These are phyloP conservation scores for Phasia obesa DNA, from an alignment of 2,888 invertebrate species.

Conservation along the genomic window DNA sequence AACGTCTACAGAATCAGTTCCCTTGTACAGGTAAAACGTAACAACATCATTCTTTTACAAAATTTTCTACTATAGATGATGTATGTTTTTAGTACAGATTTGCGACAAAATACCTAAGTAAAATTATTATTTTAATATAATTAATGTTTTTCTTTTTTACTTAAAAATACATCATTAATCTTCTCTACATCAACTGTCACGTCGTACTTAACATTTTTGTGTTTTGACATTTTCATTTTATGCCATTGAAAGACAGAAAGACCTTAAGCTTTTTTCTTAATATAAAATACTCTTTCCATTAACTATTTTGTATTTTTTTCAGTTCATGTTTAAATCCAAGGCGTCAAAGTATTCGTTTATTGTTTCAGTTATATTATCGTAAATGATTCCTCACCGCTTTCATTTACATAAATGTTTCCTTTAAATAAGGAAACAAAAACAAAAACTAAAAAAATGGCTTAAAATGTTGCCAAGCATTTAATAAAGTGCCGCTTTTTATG, in stretches of 20 bases:
- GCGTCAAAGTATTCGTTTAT: conserved; percentile 28
- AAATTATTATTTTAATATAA: neutral
- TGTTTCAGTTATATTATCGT: neutral
- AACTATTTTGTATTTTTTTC: neutral
- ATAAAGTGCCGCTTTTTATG: conserved; percentile 4
- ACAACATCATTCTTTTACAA: too few relatives aligned
- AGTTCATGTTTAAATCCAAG: conserved; percentile 31
- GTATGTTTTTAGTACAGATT: too few relatives aligned
- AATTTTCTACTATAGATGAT: too few relatives aligned
- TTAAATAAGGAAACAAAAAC: neutral
- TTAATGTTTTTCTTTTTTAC: neutral
- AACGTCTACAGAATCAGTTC: too few relatives aligned
- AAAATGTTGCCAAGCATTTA: conserved; percentile 19
- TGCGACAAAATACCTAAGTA: neutral
- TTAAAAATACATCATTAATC: neutral
- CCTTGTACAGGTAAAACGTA: too few relatives aligned
- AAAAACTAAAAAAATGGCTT: too few relatives aligned
- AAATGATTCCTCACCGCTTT: conserved; percentile 11
- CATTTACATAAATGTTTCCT: conserved; percentile 54
- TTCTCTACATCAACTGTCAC: neutral
- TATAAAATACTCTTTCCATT: conserved; percentile 7
- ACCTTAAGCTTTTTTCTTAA: neutral
- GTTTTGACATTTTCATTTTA: neutral
- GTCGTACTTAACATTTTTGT: neutral
- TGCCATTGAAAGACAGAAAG: too few relatives aligned